Base-by-base conservation (phyloP, 2,888 invertebrate species). In the Allygus modestus region DNA sequence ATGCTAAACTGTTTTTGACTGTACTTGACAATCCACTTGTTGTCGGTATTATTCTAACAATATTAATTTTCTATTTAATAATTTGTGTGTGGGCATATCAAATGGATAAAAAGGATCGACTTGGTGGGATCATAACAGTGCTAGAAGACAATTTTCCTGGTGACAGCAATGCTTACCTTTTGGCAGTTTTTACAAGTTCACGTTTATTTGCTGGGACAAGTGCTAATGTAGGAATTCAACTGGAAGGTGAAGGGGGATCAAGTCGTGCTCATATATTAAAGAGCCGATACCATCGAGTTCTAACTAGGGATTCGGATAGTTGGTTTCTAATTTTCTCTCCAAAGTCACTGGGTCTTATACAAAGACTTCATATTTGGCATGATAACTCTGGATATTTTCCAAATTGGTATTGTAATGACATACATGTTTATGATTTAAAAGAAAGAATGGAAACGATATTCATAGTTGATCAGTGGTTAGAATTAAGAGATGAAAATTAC, bases 161-260 rank as follows among this genome's bases (percentile, higher is more conserved):
- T 0, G 87, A 88, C 43, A 83, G 81, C 15, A 87, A 85, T 82
- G 85, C 84, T 1, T 88, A 88, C 69, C 46, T 88, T n/a, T 61
- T 88, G 12, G 85, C 85, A 0, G 87, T 88, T 7, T 87, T 85
- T 54, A 88, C 88, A 0, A 87, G 88, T 28, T 84, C 82, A 41
- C 83, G 82, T 20, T 20, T 85, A 17, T 81, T 69, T 51, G 84
- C 88, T 33, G 88, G 88, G 43, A 88, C 88, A 15, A 85, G 87
- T 7, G 86, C 88, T 4, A 87, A 87, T 83, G 87, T 88, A 2
- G 87, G 87, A 9, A 85, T 88, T 11, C 84, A 85, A 81, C 43
- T 88, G 9, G 51, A 82, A n/a, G 88, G 88, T 46, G 41, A 26
- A 0, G 9, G 15, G n/a, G 28, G n/a, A 17, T 1, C 26, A 7